Conservation (phyloP, 2,797 vertebrate genomes). For the Tokudaia muenninki region DNA sequence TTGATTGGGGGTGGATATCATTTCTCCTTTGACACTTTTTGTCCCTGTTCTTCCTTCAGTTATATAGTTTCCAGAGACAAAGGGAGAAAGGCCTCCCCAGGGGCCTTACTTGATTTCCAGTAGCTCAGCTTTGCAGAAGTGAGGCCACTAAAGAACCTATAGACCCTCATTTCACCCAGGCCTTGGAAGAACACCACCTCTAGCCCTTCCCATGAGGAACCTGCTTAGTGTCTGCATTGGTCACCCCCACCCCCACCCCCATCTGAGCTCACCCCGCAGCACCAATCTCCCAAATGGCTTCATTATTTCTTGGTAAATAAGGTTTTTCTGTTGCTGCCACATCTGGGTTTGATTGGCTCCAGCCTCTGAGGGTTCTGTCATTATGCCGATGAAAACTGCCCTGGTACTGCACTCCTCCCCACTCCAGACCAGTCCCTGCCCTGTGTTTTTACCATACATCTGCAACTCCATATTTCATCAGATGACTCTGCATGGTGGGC, state of each 20-base stretch:
- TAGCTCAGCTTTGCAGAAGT: background rate
- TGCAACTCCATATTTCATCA: background rate
- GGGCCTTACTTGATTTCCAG: background rate
- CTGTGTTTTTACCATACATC: too few species aligned
- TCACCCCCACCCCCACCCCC: background rate
- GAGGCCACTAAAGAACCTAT: rapidly evolving
- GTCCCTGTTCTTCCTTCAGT: background rate
- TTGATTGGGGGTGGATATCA: background rate
- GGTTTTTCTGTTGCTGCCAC: constrained; percentile 81
- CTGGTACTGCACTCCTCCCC: background rate
- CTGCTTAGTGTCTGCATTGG: constrained; percentile 77
- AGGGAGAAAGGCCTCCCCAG: background rate
- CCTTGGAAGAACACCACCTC: background rate
- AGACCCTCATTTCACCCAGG: background rate
- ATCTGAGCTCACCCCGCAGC: constrained; percentile 77
- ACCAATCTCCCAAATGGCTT: constrained; percentile 79
- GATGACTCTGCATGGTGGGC: background rate
- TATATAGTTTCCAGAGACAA: background rate
- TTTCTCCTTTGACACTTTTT: background rate
- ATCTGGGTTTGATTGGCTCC: constrained; percentile 89
- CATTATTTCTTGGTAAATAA: constrained; percentile 85
- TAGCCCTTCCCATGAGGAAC: constrained; percentile 31
- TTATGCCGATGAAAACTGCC: constrained; percentile 67
- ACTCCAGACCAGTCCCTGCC: background rate
- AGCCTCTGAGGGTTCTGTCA: constrained; percentile 73